Evolutionary conservation across 2,797 vertebrate genomes (phyloP).

Genomic region (Rhabdomys pumilio): DNA sequence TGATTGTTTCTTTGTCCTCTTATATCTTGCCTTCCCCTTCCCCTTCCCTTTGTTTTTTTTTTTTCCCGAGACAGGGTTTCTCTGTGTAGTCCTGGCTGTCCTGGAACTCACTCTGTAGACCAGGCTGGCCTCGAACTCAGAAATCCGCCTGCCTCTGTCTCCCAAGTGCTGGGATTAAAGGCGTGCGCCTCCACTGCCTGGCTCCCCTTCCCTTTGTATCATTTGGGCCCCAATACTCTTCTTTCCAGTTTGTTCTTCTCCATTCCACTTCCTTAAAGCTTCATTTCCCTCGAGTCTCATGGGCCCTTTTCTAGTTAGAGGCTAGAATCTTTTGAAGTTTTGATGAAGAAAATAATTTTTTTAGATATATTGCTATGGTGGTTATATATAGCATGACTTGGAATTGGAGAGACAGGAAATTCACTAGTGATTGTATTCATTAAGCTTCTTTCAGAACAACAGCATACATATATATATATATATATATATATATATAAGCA

Average conservation of each 20-base stretch:
- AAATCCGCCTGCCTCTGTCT: too few relatives aligned
- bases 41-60: neutral
- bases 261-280: neutral
- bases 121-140: too few relatives aligned
- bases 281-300: neutral
- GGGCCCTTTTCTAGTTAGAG: neutral
- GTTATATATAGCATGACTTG: neutral
- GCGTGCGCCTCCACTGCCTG: too few relatives aligned
- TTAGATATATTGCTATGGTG: neutral
- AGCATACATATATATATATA: neutral
- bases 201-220: neutral
- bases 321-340: neutral
- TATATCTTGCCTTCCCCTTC: neutral
- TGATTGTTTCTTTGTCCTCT: neutral
- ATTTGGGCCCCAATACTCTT: neutral
- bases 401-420: neutral
- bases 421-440: neutral
- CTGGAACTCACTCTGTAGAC: too few relatives aligned
- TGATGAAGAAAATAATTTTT: slow-evolving; percentile 11
- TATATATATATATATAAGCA: neutral
- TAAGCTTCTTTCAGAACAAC: neutral
- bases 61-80: too few relatives aligned
- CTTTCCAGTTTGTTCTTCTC: neutral
- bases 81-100: too few relatives aligned
- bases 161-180: too few relatives aligned